Base-by-base conservation (phyloP, 2,888 invertebrate species). In the Schizotus pectinicornis region DNA sequence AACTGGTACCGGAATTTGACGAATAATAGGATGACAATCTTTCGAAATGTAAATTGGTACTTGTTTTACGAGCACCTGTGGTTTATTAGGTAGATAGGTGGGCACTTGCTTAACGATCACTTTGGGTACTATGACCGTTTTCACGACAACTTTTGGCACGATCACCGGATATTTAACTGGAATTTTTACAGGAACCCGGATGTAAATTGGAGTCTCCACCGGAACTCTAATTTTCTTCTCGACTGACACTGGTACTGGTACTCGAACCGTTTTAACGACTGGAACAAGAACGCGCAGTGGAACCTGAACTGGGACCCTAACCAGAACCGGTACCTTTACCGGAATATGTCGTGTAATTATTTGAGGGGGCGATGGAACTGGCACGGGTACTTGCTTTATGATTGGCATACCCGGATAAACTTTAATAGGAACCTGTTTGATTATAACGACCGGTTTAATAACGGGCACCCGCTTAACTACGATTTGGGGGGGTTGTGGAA, bases 401-500 rank as follows among this genome's bases (percentile, higher is more conserved):
- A 22, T 5, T 22, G 22, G 22, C 5, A 5, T 22, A 22, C 22
- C 22, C 5, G 22, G 22, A 1, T 3, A 33, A 7, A 45, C n/a
- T 9, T 3, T 13, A 2, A 35, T 22, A 3, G 52, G 32, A 13
- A 52, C 39, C 32, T 53, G 12, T 53, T 45, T 36, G 2, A 53
- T 31, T 9, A 53, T 11, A 9, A 35, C 9, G 1, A 31, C 36
- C 9, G 52, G 36, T 14, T 34, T 34, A 8, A 32, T 34, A 11
- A 46, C 34, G 33, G 35, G 13, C 2, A 46, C 35, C 7, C 34
- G 36, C 42, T 49, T 55, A 3, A 30, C 11, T 13, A 48, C n/a
- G 36, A 55, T 8, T 32, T 47, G 31, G 2, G 54, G 54, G 9
- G 41, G 39, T 54, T 54, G 39, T 8, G 39, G 14, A 35, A 46